Conservation (phyloP, 2,888 invertebrate species). For the Prosapia bicincta region DNA sequence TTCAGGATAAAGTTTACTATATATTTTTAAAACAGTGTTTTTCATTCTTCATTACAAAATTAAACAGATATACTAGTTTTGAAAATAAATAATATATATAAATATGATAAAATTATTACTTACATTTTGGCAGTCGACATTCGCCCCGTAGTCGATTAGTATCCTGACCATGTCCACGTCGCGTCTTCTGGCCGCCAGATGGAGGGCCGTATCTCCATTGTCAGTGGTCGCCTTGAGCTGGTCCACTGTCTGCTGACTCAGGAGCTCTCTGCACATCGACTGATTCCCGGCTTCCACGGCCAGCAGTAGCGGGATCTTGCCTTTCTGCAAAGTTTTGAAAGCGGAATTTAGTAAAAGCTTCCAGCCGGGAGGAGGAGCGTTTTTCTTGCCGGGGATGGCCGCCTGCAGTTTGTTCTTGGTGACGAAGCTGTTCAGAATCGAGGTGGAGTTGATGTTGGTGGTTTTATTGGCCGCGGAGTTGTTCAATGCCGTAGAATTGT, state of each 20-base stretch:
- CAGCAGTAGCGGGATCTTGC: slow-evolving; percentile 88
- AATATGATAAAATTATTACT: slow-evolving; percentile 43
- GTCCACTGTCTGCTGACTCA: slow-evolving; percentile 81
- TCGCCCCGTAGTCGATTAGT: slow-evolving; percentile 88
- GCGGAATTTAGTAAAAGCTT: slow-evolving; percentile 22
- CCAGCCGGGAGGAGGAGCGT: slow-evolving; percentile 35
- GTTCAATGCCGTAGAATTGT: not conserved
- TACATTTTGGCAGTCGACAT: slow-evolving; percentile 86
- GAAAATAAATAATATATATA: too few species aligned
- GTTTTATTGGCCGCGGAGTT: not conserved
- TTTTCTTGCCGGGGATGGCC: slow-evolving; percentile 39
- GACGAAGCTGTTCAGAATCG: slow-evolving; percentile 34
- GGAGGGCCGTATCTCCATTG: slow-evolving; percentile 90
- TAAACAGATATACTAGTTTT: too few species aligned
- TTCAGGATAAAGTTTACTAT: too few species aligned
- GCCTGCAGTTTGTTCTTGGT: slow-evolving; percentile 42
- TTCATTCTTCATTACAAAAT: too few species aligned
- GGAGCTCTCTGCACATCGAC: slow-evolving; percentile 89
- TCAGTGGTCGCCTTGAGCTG: slow-evolving; percentile 81
- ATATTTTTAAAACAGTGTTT: too few species aligned
- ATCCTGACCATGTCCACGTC: slow-evolving; percentile 93
- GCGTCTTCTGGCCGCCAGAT: slow-evolving; percentile 87
- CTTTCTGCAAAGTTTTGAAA: slow-evolving; percentile 64
- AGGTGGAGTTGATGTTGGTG: slow-evolving; percentile 13
- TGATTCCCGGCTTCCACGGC: slow-evolving; percentile 95